Conservation (phyloP, 2,888 invertebrate species). For the Acrobasis suavella region DNA sequence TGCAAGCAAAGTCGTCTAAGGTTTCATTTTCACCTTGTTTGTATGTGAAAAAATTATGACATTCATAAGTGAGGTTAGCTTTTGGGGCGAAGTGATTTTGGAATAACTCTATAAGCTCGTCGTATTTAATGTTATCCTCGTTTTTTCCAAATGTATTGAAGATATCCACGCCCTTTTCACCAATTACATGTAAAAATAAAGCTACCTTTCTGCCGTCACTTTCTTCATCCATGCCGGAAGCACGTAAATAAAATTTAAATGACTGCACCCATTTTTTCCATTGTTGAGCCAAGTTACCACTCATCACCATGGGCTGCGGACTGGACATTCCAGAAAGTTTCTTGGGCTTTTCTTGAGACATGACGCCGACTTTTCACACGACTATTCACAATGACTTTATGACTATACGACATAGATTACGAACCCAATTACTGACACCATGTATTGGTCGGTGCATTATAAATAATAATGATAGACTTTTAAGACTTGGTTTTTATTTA, state of each 20-base stretch:
- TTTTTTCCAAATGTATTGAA: conserved; percentile 28
- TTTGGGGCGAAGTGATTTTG: conserved; percentile 22
- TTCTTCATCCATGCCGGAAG: conserved; percentile 28
- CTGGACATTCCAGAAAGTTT: conserved; percentile 24
- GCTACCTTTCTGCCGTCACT: conserved; percentile 29
- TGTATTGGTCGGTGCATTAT: too few species aligned
- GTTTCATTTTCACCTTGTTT: conserved; percentile 31
- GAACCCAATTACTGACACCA: too few species aligned
- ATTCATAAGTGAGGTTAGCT: conserved; percentile 28
- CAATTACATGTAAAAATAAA: conserved; percentile 30
- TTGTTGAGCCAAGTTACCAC: conserved; percentile 27
- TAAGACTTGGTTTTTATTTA: too few species aligned
- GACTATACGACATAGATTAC: too few species aligned
- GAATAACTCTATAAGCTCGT: not conserved
- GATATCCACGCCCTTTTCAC: conserved; percentile 27
- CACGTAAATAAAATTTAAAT: conserved; percentile 29
- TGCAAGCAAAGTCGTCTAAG: conserved; percentile 28
- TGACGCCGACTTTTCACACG: too few species aligned
- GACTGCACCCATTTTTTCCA: conserved; percentile 30
- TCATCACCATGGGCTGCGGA: conserved; percentile 25
- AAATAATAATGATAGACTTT: too few species aligned
- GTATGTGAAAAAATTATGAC: conserved; percentile 32
- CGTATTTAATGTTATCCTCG: conserved; percentile 24
- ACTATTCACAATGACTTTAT: too few species aligned
- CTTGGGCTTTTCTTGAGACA: not conserved